Conservation (phyloP, 2,797 vertebrate genomes). For the Enteromius mattozi region DNA sequence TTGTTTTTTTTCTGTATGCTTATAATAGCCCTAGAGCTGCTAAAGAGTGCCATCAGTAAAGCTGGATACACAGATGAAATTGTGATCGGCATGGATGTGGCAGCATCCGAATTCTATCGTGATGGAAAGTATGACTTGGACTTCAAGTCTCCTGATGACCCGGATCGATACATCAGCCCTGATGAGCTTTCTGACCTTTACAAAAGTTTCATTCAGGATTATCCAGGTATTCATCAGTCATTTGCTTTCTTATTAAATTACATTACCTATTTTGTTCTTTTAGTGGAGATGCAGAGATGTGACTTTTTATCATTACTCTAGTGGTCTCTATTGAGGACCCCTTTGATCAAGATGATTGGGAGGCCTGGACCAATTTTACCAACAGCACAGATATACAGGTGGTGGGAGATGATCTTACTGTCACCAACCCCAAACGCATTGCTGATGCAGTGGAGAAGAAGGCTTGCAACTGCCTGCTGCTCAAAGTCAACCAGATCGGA, state of each 20-base stretch:
- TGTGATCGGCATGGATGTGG: slow-evolving; percentile 97
- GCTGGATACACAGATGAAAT: slow-evolving; percentile 91
- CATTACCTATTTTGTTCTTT: neutral
- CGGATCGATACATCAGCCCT: slow-evolving; percentile 86
- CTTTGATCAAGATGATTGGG: slow-evolving; percentile 97
- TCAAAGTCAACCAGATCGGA: slow-evolving; percentile 98
- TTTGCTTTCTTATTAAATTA: slow-evolving; percentile 35
- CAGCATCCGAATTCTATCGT: slow-evolving; percentile 91
- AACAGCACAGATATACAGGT: slow-evolving; percentile 86
- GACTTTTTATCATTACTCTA: neutral
- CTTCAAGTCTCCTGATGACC: slow-evolving; percentile 94
- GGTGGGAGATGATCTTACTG: slow-evolving; percentile 94
- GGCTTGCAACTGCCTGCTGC: slow-evolving; percentile 94
- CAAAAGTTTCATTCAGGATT: slow-evolving; percentile 90
- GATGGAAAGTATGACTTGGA: slow-evolving; percentile 94
- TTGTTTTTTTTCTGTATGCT: neutral
- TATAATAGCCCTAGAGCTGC: slow-evolving; percentile 85
- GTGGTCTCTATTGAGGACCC: slow-evolving; percentile 97
- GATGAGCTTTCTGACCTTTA: slow-evolving; percentile 91
- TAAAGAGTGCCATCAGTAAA: slow-evolving; percentile 89
- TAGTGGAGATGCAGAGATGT: neutral
- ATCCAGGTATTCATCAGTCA: slow-evolving; percentile 80
- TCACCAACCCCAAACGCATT: slow-evolving; percentile 94
- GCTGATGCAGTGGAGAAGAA: slow-evolving; percentile 87
- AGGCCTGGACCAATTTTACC: slow-evolving; percentile 90